Base-by-base conservation (phyloP, 2,888 invertebrate species). In the Synergus japonicus region DNA sequence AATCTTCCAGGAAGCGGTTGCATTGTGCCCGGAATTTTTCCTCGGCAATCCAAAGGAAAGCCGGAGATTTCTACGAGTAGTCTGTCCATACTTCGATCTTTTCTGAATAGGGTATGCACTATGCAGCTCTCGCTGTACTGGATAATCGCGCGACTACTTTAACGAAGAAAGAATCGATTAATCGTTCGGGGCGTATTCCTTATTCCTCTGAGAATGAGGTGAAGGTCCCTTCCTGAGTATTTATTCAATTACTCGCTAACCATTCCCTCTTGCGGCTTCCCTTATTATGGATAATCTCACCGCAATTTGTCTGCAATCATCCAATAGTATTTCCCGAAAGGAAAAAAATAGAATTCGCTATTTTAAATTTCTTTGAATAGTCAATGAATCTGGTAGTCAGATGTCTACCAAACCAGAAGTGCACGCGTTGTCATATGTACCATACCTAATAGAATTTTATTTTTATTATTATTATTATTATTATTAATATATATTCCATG, bases 1-100 rank as follows among this genome's bases (percentile, higher is more conserved):
- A 69, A 84, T 82, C 86, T 87, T 87, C 87, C 87, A 86, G 87
- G 87, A 87, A 87, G 85, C 81, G 81, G 78, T 86, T 82, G 85
- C 86, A 87, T 87, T 87, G 87, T 87, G 86, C 83, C 84, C 76
- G 66, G 65, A 84, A 87, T 87, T 87, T 86, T 87, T 86, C 82
- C 81, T 46, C 78, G 73, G 29, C 77, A 65, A 44, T 63, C 46
- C 46, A 69, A 69, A 46, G 67, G 67, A 69, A 46, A 69, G 67
- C 46, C 46, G 46, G 22, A 18, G 22, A 46, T 67, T 67, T 67
- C 67, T 69, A 69, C 67, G 67, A 69, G 22, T 46, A 10, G 66
- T 44, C 22, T 69, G 67, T 69, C 46, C 46, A 46, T 69, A 22
- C 46, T 22, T 22, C 46, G 46, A 46, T 69, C 46, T 69, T 29